These are phyloP conservation scores for Sebastiscus albofasciatus DNA, from an alignment of 2,797 vertebrate species.

Conservation along the genomic window DNA sequence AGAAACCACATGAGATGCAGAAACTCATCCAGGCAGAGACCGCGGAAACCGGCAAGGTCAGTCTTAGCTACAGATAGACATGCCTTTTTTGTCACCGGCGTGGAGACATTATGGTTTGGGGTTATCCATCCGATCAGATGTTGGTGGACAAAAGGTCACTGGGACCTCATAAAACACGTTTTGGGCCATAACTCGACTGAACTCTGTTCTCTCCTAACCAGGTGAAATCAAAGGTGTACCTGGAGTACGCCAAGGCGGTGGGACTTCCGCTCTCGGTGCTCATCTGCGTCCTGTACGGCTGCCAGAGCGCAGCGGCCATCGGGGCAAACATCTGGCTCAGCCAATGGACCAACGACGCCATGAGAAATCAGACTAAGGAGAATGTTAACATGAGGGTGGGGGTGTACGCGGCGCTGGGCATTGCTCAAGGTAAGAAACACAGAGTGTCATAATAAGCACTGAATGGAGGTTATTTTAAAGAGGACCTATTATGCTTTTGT, in stretches of 20 bases:
- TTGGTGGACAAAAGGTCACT: no score
- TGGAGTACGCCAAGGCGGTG: constrained; percentile 91
- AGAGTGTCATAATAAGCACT: neutral
- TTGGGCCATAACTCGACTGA: neutral
- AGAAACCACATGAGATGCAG: constrained; percentile 61
- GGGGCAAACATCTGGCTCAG: constrained; percentile 96
- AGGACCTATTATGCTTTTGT: neutral
- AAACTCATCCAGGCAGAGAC: constrained; percentile 91
- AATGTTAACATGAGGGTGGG: constrained; percentile 85
- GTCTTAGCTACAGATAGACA: constrained; percentile 36
- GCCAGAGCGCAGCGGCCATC: constrained; percentile 90
- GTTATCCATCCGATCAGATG: no score
- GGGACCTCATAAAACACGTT: no score
- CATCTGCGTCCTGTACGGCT: constrained; percentile 90
- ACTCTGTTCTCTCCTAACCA: constrained; percentile 49
- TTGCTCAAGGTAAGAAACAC: constrained; percentile 89
- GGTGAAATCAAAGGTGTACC: constrained; percentile 91
- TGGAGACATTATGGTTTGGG: no score
- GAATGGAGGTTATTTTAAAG: neutral
- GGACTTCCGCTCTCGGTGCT: constrained; percentile 80
- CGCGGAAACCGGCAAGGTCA: constrained; percentile 86
- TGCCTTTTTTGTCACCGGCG: no score
- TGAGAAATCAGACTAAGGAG: constrained; percentile 71
- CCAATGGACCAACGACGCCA: constrained; percentile 89
- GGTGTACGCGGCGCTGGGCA: constrained; percentile 91